phyloP scores from a whole-genome alignment of 2,888 invertebrate species.

The Melipona bicolor region DNA sequence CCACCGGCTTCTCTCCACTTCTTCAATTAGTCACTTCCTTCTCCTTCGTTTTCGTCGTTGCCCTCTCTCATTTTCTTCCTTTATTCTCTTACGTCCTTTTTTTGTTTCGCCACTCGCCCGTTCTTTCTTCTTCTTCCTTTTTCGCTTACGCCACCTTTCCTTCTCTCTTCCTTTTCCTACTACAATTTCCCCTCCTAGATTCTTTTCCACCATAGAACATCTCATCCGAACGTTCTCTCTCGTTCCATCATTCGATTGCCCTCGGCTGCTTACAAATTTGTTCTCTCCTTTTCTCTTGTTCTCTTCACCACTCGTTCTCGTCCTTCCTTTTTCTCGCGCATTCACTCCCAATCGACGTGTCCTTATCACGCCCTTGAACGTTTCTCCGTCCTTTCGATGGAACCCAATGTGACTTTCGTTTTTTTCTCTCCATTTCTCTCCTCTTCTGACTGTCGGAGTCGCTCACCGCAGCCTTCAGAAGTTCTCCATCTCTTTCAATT shows the following conservation, averaged over 20 bases:
- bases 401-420: constrained; percentile 52
- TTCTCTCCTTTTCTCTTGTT: neutral
- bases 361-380: constrained; percentile 48
- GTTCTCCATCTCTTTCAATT: constrained; percentile 22
- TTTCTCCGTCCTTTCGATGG: constrained; percentile 41
- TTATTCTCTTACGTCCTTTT: constrained; percentile 19
- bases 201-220: constrained; percentile 11
- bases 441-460: constrained; percentile 33
- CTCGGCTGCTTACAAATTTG: neutral
- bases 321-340: neutral
- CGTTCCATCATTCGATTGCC: constrained; percentile 4
- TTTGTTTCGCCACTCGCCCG: constrained; percentile 25
- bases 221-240: constrained; percentile 14
- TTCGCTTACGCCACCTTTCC: constrained; percentile 15
- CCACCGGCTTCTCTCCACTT: constrained; percentile 54
- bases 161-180: constrained; percentile 23
- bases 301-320: neutral
- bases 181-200: constrained; percentile 14
- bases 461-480: constrained; percentile 50
- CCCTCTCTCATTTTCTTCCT: constrained; percentile 37
- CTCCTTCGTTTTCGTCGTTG: constrained; percentile 58
- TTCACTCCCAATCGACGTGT: constrained; percentile 9
- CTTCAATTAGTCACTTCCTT: constrained; percentile 66
- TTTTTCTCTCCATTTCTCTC: constrained; percentile 27
- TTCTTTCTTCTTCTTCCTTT: constrained; percentile 38